These are phyloP conservation scores for Tachysurus vachellii DNA, from an alignment of 2,113 vertebrate species.

Conservation along the genomic window DNA sequence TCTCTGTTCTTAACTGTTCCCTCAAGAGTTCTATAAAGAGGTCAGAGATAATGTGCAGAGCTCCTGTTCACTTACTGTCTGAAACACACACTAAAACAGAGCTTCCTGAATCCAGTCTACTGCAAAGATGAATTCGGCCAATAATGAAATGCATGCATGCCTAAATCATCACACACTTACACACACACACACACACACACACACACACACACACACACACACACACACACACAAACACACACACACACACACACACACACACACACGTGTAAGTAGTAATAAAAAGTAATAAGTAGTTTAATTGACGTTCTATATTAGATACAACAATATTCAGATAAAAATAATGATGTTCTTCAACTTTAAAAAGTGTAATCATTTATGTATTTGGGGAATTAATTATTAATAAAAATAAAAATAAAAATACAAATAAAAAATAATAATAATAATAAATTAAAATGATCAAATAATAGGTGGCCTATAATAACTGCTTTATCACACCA, in stretches of 20 bases:
- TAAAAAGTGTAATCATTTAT: neutral
- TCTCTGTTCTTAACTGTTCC: conserved; percentile 8
- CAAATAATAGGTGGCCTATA: neutral
- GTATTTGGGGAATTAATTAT: neutral
- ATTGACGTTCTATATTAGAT: neutral
- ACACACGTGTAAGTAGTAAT: too few species aligned
- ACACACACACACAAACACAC: too few species aligned
- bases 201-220: neutral
- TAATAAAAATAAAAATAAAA: too few species aligned
- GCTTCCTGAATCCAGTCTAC: neutral
- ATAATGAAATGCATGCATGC: neutral
- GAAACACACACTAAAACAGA: neutral
- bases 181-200: conserved; percentile 26
- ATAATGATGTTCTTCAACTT: neutral
- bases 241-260: too few species aligned
- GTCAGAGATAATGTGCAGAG: conserved; percentile 1
- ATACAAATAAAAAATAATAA: too few species aligned
- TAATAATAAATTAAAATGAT: too few species aligned
- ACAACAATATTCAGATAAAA: neutral
- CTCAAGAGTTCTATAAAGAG: conserved; percentile 13
- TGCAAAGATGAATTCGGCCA: neutral
- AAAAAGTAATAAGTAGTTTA: neutral
- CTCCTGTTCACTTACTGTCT: conserved; percentile 13
- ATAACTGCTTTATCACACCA: neutral
- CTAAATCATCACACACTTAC: neutral